Conservation (phyloP, 2,113 vertebrate genomes). For the Dendrocopos noguchii region DNA sequence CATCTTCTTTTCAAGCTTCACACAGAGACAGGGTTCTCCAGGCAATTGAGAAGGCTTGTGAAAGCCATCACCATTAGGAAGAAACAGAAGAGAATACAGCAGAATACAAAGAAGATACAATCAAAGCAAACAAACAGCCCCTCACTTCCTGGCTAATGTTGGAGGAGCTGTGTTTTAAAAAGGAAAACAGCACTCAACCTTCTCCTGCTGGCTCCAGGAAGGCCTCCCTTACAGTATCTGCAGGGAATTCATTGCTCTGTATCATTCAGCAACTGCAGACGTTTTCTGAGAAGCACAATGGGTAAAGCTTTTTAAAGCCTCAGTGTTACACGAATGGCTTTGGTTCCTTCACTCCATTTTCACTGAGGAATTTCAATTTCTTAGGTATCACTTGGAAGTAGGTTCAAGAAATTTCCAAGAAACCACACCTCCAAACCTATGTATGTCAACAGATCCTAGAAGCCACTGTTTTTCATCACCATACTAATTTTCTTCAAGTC, state of each 20-base stretch:
- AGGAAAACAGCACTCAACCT: not conserved
- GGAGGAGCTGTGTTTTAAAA: not conserved
- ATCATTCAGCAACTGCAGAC: fast-evolving
- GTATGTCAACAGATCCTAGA: not conserved
- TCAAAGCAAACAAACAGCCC: not conserved
- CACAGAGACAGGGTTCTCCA: fast-evolving
- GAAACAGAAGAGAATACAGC: not conserved
- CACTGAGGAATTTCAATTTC: not conserved
- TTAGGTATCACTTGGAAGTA: too few relatives aligned
- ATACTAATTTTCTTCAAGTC: fast-evolving
- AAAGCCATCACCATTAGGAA: not conserved
- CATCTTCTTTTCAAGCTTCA: not conserved
- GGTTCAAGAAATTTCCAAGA: not conserved
- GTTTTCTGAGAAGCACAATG: not conserved
- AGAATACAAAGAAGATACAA: not conserved
- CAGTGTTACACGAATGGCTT: not conserved
- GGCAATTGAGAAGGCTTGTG: not conserved
- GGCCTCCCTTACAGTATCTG: not conserved
- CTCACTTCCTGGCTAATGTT: not conserved
- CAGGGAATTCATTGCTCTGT: not conserved
- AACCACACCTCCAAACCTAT: not conserved
- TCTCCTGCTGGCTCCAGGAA: not conserved
- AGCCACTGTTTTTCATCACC: not conserved
- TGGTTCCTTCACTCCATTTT: not conserved
- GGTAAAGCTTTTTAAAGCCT: not conserved